phyloP scores from a whole-genome alignment of 2,113 vertebrate genomes.

The Gopherus evgoodei region DNA sequence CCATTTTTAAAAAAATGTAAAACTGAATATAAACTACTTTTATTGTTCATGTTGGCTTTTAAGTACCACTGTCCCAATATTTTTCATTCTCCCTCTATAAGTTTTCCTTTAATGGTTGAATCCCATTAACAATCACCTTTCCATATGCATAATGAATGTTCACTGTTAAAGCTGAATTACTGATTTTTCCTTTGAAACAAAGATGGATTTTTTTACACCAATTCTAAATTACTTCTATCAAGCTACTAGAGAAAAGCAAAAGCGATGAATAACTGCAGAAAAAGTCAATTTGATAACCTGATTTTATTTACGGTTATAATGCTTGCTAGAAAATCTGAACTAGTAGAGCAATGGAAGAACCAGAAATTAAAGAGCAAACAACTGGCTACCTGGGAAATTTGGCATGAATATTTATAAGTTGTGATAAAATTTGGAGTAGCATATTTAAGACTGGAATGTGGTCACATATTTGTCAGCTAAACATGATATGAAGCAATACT shows the following conservation, averaged over 20 bases:
- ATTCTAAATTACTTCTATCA: constrained; percentile 39
- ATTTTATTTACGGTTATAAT: constrained; percentile 29
- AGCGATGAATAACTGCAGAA: constrained; percentile 22
- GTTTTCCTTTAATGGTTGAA: constrained; percentile 37
- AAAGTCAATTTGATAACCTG: neutral
- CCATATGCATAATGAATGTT: constrained; percentile 18
- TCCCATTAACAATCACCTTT: constrained; percentile 26
- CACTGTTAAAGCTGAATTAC: constrained; percentile 43
- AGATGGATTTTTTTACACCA: constrained; percentile 5
- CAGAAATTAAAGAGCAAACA: constrained; percentile 48
- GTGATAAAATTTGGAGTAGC: constrained; percentile 16
- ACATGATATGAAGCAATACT: constrained; percentile 20
- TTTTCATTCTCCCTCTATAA: constrained; percentile 27
- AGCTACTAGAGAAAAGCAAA: constrained; percentile 53
- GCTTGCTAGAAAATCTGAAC: constrained; percentile 55
- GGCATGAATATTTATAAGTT: constrained; percentile 2
- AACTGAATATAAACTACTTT: constrained; percentile 28
- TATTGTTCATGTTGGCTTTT: constrained; percentile 41
- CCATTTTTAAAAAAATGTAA: constrained; percentile 16
- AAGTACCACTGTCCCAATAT: constrained; percentile 15
- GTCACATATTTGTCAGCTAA: constrained; percentile 50
- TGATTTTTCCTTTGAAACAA: constrained; percentile 36
- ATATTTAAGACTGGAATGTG: constrained; percentile 18
- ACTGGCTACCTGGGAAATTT: constrained; percentile 36
- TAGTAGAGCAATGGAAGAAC: constrained; percentile 23